Conservation (phyloP, 2,113 vertebrate species). For the Alouatta palliata region DNA sequence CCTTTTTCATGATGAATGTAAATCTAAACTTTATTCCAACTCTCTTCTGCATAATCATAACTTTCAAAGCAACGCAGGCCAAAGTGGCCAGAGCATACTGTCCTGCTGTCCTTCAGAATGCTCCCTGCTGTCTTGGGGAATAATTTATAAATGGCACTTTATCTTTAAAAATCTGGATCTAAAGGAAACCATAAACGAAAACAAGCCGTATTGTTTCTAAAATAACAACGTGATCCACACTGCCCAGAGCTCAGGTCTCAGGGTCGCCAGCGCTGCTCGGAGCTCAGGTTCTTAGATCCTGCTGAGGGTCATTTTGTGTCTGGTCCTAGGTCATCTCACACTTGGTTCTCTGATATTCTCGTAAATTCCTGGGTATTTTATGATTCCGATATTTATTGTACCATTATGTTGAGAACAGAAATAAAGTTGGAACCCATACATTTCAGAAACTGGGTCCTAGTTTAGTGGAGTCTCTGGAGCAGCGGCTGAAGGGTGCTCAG, state of each 20-base stretch:
- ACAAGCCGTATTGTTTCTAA: not conserved
- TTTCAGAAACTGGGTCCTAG: not conserved
- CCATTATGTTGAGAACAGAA: not conserved
- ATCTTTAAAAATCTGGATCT: not conserved
- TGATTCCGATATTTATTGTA: not conserved
- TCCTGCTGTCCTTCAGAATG: fast-evolving
- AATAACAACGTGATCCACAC: fast-evolving
- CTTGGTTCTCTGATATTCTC: not conserved
- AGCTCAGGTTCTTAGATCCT: not conserved
- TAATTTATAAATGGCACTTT: not conserved
- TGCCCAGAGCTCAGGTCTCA: not conserved
- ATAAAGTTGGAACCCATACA: not conserved
- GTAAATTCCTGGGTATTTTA: not conserved
- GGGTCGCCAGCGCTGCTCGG: not conserved
- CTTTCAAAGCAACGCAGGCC: not conserved
- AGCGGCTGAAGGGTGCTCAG: fast-evolving
- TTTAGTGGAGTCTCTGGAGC: fast-evolving
- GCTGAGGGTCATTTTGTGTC: fast-evolving
- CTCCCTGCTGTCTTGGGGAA: not conserved
- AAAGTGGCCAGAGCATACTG: fast-evolving
- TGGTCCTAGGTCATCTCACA: no score
- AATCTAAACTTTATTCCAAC: not conserved
- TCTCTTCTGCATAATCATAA: not conserved
- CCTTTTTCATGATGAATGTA: not conserved
- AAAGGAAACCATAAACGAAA: not conserved